phyloP scores from a whole-genome alignment of 1,140 invertebrate genomes.

The Antheraea mylitta region DNA sequence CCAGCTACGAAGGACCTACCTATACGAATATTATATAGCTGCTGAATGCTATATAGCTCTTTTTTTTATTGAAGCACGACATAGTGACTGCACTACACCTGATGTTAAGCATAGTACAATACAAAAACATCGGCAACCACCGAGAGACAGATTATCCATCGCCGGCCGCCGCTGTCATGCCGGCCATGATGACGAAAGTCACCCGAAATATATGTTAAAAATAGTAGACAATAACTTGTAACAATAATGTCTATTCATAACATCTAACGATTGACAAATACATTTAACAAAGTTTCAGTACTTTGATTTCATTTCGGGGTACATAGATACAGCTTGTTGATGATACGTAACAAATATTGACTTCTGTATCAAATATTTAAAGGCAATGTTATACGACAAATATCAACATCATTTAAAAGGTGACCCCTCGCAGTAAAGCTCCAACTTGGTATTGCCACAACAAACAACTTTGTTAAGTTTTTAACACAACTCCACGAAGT shows the following conservation, averaged over 20 bases:
- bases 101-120: too few species aligned
- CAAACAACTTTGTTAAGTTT: conserved; percentile 34
- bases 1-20: too few species aligned
- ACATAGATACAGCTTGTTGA: background rate
- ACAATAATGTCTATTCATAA: background rate
- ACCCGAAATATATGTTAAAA: too few species aligned
- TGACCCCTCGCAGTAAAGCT: conserved; percentile 10
- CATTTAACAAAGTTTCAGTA: background rate
- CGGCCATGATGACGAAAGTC: too few species aligned
- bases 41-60: too few species aligned
- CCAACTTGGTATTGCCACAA: conserved; percentile 31
- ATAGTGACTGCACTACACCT: too few species aligned
- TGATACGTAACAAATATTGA: conserved; percentile 1
- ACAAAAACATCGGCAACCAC: too few species aligned
- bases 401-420: background rate
- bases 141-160: too few species aligned
- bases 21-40: too few species aligned
- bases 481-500: conserved; percentile 28
- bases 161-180: too few species aligned
- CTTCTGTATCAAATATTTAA: conserved; percentile 3
- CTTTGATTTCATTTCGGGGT: background rate
- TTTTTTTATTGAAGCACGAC: too few species aligned
- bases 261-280: background rate
- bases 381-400: conserved; percentile 4
- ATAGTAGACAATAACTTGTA: background rate